These are phyloP conservation scores for Caenorhabditis sp. DNA, from an alignment of 2,888 invertebrate species.

Conservation along the genomic window DNA sequence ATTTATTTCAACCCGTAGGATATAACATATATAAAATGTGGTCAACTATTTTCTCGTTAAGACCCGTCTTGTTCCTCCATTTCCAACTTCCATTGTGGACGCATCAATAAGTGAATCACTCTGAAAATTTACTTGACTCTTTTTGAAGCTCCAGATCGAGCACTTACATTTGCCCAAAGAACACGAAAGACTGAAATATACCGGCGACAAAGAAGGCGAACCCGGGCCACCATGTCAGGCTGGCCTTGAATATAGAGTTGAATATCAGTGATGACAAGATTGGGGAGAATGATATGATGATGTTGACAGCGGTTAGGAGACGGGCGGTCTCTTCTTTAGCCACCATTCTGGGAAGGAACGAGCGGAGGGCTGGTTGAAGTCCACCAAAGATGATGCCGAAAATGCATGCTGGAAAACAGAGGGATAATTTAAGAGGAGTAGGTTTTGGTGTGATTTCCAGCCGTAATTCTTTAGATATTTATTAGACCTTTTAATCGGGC, in stretches of 20 bases:
- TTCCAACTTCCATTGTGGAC: constrained; percentile 54
- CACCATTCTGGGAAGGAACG: constrained; percentile 67
- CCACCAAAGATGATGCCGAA: constrained; percentile 55
- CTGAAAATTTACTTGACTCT: too few relatives aligned
- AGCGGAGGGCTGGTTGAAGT: constrained; percentile 62
- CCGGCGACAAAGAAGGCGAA: constrained; percentile 64
- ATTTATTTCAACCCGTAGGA: too few relatives aligned
- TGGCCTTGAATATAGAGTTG: constrained; percentile 61
- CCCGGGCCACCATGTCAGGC: constrained; percentile 63
- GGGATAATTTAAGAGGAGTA: background rate
- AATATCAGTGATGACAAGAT: constrained; percentile 58
- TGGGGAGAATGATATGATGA: constrained; percentile 62
- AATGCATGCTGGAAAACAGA: constrained; percentile 49
- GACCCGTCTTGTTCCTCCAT: constrained; percentile 29
- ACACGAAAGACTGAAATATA: constrained; percentile 47
- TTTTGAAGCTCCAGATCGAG: too few relatives aligned
- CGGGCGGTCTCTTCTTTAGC: constrained; percentile 66
- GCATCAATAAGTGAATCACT: constrained; percentile 52
- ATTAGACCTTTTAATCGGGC: too few relatives aligned
- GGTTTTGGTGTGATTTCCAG: too few relatives aligned
- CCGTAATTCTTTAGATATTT: too few relatives aligned
- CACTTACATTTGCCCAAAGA: constrained; percentile 57
- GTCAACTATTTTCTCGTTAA: constrained; percentile 1
- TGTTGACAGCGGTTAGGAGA: constrained; percentile 55
- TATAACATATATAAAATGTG: background rate